These are phyloP conservation scores for Harpagifer antarcticus DNA, from an alignment of 2,797 vertebrate genomes.

Conservation along the genomic window DNA sequence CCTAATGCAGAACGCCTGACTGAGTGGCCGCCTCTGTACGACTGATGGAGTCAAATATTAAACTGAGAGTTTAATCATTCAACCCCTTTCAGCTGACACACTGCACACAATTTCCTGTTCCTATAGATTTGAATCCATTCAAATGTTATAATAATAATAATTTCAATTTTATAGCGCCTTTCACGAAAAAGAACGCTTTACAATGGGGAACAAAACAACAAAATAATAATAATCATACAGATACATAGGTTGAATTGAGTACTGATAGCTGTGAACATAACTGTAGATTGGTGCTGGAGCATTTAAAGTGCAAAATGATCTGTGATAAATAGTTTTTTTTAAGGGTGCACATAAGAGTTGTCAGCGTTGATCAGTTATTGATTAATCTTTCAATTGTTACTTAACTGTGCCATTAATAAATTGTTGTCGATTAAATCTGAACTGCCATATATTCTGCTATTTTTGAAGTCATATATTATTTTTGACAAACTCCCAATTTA, in stretches of 20 bases:
- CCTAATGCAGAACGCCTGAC: constrained; percentile 60
- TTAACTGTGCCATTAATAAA: not conserved
- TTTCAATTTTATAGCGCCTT: no score
- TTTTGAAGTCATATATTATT: not conserved
- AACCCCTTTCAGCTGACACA: constrained; percentile 26
- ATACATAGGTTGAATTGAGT: not conserved
- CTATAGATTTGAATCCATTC: not conserved
- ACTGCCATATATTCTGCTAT: not conserved
- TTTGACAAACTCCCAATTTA: not conserved
- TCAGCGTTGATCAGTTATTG: not conserved
- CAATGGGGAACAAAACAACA: no score
- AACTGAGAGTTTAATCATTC: constrained; percentile 40
- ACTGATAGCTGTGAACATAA: not conserved
- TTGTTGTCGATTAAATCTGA: constrained; percentile 1
- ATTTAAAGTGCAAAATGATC: not conserved
- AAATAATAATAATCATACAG: no score
- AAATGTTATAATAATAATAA: not conserved
- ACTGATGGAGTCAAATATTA: constrained; percentile 78
- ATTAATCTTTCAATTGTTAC: not conserved
- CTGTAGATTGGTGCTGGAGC: not conserved
- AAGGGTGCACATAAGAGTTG: not conserved
- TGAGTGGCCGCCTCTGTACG: constrained; percentile 34
- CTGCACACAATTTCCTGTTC: constrained; percentile 18
- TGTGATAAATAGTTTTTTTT: not conserved
- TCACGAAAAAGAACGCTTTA: no score